Conservation (phyloP, 2,888 invertebrate genomes). For the Sesia apiformis region DNA sequence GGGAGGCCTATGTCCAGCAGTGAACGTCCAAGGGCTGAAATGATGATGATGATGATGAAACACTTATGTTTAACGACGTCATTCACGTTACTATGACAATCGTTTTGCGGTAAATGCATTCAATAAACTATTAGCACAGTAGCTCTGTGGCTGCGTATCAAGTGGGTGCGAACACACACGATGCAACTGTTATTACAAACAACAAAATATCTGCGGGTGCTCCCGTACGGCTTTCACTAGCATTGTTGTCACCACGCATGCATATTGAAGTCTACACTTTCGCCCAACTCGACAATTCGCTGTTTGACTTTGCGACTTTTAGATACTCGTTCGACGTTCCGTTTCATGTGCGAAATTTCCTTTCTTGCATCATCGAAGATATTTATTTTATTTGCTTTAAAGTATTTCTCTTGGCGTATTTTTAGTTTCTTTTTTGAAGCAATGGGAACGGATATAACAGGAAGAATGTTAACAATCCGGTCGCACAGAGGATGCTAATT, state of each 20-base stretch:
- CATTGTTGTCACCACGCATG: slow-evolving; percentile 35
- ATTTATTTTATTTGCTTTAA: slow-evolving; percentile 2
- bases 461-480: slow-evolving; percentile 53
- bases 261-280: slow-evolving; percentile 31
- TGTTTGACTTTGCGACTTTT: slow-evolving; percentile 31
- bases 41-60: too few relatives aligned
- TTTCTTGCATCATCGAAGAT: slow-evolving; percentile 4
- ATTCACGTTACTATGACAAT: too few relatives aligned
- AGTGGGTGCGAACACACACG: slow-evolving; percentile 1
- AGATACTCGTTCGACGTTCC: slow-evolving; percentile 8
- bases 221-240: slow-evolving; percentile 40
- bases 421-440: slow-evolving; percentile 23
- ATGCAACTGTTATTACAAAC: slow-evolving; percentile 27
- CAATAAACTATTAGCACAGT: too few relatives aligned
- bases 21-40: too few relatives aligned
- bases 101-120: too few relatives aligned
- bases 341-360: slow-evolving; percentile 12
- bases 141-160: too few relatives aligned
- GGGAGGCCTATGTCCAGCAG: too few relatives aligned
- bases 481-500: slow-evolving; percentile 51
- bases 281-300: slow-evolving; percentile 32
- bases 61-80: too few relatives aligned
- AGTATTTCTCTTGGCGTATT: neutral
- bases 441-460: slow-evolving; percentile 38
- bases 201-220: slow-evolving; percentile 25